These are phyloP conservation scores for Hyles euphorbiae DNA, from an alignment of 1,140 invertebrate species.

Conservation along the genomic window DNA sequence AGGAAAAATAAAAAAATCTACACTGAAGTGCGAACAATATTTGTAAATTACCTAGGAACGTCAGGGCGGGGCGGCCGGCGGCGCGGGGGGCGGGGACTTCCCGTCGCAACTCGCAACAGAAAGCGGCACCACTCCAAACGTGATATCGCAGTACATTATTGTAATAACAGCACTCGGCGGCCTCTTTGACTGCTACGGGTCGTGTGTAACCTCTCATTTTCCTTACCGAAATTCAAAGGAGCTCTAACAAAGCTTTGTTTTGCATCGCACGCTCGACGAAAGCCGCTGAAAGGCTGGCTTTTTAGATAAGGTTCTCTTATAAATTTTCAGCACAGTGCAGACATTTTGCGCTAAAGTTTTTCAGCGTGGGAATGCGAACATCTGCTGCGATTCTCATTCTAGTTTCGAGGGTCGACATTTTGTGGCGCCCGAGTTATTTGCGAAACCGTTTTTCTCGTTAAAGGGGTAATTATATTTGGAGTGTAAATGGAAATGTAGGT, in stretches of 20 bases:
- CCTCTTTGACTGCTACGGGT: slow-evolving; percentile 55
- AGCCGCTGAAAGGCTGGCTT: slow-evolving; percentile 64
- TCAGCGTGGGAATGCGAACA: slow-evolving; percentile 55
- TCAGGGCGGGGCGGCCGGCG: neutral
- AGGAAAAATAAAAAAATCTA: too few species aligned
- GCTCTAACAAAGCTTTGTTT: slow-evolving; percentile 70
- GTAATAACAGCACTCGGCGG: slow-evolving; percentile 59
- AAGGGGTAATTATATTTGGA: slow-evolving; percentile 26
- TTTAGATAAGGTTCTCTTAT: slow-evolving; percentile 71
- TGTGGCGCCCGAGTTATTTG: slow-evolving; percentile 30
- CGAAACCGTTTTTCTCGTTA: slow-evolving; percentile 35
- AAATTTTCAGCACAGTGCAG: slow-evolving; percentile 57
- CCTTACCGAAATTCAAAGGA: slow-evolving; percentile 70
- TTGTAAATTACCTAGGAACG: slow-evolving; percentile 6
- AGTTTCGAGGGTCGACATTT: slow-evolving; percentile 32
- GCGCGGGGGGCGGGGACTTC: neutral
- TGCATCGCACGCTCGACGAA: slow-evolving; percentile 57
- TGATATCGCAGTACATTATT: slow-evolving; percentile 59
- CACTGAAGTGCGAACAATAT: slow-evolving; percentile 2
- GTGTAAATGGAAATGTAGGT: slow-evolving; percentile 19
- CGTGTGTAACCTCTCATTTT: slow-evolving; percentile 68
- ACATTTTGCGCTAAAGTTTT: slow-evolving; percentile 59
- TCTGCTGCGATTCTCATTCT: slow-evolving; percentile 49
- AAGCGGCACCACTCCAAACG: slow-evolving; percentile 34
- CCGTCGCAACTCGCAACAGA: slow-evolving; percentile 8